A percentile compares a stretch with the other conserved stretches of the same genome.
Evolutionary conservation across 2,797 vertebrate genomes (phyloP).

Genomic region (Pantherophis vulpinus): DNA sequence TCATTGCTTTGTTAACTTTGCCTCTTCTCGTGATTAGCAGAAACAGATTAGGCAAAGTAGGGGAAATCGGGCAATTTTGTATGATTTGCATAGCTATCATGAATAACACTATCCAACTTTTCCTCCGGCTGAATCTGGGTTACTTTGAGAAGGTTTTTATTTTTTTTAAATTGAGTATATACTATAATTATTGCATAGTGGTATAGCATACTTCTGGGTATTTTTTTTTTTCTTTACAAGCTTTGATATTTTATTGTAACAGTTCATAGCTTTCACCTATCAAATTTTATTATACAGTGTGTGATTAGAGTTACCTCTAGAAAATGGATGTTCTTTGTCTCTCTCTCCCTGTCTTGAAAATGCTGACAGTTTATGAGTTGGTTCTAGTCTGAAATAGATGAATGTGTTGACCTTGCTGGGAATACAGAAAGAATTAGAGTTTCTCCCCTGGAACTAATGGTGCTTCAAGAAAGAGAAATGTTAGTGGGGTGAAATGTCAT

Average conservation of each 20-base stretch:
- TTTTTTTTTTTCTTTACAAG: background rate
- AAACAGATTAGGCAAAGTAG: background rate
- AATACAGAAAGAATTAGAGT: background rate
- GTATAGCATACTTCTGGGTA: background rate
- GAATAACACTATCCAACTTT: background rate
- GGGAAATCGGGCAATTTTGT: background rate
- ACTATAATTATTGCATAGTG: background rate
- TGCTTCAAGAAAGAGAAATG: background rate
- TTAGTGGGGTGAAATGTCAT: background rate
- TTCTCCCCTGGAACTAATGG: background rate
- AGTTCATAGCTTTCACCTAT: background rate
- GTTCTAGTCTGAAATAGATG: background rate
- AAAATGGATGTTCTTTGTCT: background rate
- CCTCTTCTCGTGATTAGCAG: conserved; percentile 1
- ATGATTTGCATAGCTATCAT: background rate
- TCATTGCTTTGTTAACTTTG: background rate
- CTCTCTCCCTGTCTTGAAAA: background rate
- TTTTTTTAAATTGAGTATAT: background rate
- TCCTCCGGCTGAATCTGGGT: background rate
- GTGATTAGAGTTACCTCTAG: background rate
- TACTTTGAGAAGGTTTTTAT: background rate
- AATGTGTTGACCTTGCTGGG: background rate
- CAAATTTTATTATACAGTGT: background rate
- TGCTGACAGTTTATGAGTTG: background rate
- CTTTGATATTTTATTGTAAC: background rate